Evolutionary conservation across 2,888 invertebrate species (phyloP), one percentile per base, ranked within the genome.

Genomic region (Amphipyra tragopoginis): DNA sequence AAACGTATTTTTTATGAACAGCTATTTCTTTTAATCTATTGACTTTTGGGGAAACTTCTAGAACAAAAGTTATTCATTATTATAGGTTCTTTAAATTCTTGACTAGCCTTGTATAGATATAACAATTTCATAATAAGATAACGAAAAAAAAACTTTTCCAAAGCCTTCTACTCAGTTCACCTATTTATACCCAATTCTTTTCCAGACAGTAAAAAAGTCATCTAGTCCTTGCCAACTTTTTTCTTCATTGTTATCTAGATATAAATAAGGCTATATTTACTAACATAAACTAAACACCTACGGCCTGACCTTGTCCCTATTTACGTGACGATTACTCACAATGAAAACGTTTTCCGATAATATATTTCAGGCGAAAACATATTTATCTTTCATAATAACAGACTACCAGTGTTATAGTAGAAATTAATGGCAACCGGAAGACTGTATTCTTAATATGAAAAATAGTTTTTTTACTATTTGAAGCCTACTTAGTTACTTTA

Each of bases 321-420:
- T 52, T n/a, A 21, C 43, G 51, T 14, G 59, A 48, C 42, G 53
- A 61, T 69, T 64, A 71, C 47, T 34, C 59, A 69, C 72, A 67
- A 78, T 63, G 70, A 74, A 71, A 74, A 66, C 71, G 73, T 71
- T 79, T 75, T 50, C 54, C 42, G n/a, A 50, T 61, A 45, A 50
- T 61, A 45, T 68, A 79, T 54, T 77, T 77, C 71, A 53, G 21
- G 45, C 15, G 11, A 44, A 54, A 56, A 72, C 52, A 57, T 59
- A 63, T 55, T 74, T 52, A 63, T 9, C 33, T 57, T 58, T 34
- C 38, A 26, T 33, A 49, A 42, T 5, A 26, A n/a, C 11, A 29
- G n/a, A 8, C 11, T 21, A 39, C 2, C 39, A 39, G 13, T n/a
- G 39, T 39, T 39, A 36, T 36, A 10, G 11, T 4, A 36, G 36